Conservation (phyloP, 2,888 invertebrate species). For the Hydroisotoma schaefferi region DNA sequence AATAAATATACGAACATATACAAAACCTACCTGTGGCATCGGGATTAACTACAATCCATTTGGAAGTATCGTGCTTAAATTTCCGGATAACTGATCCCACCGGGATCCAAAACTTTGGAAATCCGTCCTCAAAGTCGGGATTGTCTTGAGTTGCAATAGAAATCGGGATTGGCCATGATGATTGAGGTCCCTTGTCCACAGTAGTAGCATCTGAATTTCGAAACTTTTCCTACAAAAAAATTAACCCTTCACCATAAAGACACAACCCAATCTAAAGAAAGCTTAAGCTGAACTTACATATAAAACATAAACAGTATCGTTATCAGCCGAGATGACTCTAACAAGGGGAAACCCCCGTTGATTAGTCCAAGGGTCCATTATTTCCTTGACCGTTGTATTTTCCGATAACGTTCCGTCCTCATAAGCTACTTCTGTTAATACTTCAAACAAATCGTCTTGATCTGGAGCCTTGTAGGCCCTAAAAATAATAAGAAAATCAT, state of each 20-base stretch:
- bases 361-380: slow-evolving; percentile 54
- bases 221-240: background rate
- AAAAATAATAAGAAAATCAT: background rate
- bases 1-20: too few relatives aligned
- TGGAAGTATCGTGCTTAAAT: slow-evolving; percentile 25
- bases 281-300: slow-evolving; percentile 48
- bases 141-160: slow-evolving; percentile 30
- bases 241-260: too few relatives aligned
- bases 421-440: slow-evolving; percentile 51
- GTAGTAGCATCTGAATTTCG: background rate
- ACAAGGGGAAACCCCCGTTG: slow-evolving; percentile 52
- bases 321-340: slow-evolving; percentile 42
- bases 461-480: slow-evolving; percentile 52
- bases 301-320: slow-evolving; percentile 43
- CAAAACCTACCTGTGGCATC: slow-evolving; percentile 49
- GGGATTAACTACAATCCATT: slow-evolving; percentile 50
- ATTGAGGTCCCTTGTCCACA: background rate
- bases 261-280: background rate
- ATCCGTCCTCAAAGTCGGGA: slow-evolving; percentile 32
- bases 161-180: slow-evolving; percentile 41
- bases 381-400: slow-evolving; percentile 47
- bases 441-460: slow-evolving; percentile 54
- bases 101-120: slow-evolving; percentile 39
- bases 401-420: slow-evolving; percentile 43
- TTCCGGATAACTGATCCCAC: slow-evolving; percentile 13